These are phyloP conservation scores for Odontocolon sp. DNA, from an alignment of 2,888 invertebrate species.

Conservation along the genomic window DNA sequence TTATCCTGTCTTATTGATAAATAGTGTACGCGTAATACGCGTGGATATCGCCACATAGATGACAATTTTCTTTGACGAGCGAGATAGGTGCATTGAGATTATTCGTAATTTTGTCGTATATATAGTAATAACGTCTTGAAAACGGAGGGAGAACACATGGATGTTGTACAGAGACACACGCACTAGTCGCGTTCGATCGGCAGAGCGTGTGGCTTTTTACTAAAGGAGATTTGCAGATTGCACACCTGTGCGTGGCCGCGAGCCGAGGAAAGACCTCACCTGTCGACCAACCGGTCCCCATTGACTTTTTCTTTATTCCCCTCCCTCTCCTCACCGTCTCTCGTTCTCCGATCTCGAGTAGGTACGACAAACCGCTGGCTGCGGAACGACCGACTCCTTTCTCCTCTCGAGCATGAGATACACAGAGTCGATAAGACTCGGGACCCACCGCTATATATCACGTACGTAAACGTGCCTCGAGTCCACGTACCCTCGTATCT, in stretches of 20 bases:
- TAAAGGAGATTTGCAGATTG: conserved; percentile 78
- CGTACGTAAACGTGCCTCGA: conserved; percentile 52
- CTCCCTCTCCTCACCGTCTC: conserved; percentile 51
- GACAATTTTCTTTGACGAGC: too few species aligned
- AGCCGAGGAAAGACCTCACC: conserved; percentile 79
- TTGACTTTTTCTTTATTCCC: conserved; percentile 78
- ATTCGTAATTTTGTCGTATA: conserved; percentile 28
- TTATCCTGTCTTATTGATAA: neutral
- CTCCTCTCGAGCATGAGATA: conserved; percentile 61
- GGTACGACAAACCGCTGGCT: neutral
- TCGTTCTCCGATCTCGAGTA: conserved; percentile 43
- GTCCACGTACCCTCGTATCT: conserved; percentile 41
- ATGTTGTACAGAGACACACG: conserved; percentile 9
- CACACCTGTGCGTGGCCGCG: conserved; percentile 77
- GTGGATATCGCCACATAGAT: neutral
- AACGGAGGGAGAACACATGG: conserved; percentile 17
- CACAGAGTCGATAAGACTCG: conserved; percentile 64
- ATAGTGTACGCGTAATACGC: conserved; percentile 1
- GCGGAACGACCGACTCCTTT: conserved; percentile 46
- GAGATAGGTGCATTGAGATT: too few species aligned
- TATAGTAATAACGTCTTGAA: conserved; percentile 15
- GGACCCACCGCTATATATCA: conserved; percentile 55
- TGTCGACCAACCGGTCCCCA: conserved; percentile 79
- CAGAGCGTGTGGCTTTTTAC: conserved; percentile 72
- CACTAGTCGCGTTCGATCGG: conserved; percentile 55